These are phyloP conservation scores for Maniola hyperantus DNA, from an alignment of 2,888 invertebrate species.

Conservation along the genomic window DNA sequence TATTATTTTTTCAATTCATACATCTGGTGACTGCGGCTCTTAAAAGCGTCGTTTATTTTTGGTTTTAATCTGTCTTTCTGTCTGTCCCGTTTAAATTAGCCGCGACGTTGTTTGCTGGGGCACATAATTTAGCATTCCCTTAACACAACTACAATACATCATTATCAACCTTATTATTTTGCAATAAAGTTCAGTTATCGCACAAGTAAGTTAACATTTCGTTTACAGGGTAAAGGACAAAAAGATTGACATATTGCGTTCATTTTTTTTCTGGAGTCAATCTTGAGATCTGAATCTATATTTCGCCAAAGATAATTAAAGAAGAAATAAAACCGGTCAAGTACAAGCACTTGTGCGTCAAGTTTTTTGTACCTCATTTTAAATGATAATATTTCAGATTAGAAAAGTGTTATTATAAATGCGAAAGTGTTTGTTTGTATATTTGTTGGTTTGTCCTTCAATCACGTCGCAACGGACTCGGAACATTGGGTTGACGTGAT, in stretches of 20 bases:
- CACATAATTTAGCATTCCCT: conserved; percentile 47
- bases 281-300: conserved; percentile 55
- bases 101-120: conserved; percentile 56
- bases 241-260: conserved; percentile 68
- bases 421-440: not conserved
- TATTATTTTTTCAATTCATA: conserved; percentile 33
- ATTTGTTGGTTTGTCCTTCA: too few relatives aligned
- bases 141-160: conserved; percentile 21
- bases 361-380: not conserved
- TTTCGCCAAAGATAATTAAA: conserved; percentile 58
- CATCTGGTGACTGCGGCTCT: conserved; percentile 15
- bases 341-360: not conserved
- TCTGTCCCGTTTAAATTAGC: conserved; percentile 70
- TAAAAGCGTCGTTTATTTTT: conserved; percentile 54
- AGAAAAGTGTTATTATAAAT: too few relatives aligned
- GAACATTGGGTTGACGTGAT: too few relatives aligned
- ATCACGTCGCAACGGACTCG: too few relatives aligned
- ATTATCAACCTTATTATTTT: conserved; percentile 9
- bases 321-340: conserved; percentile 4
- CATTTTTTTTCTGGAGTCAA: conserved; percentile 53
- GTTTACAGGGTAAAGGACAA: conserved; percentile 45
- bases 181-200: conserved; percentile 13
- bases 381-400: too few relatives aligned
- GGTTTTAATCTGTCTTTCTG: conserved; percentile 55
- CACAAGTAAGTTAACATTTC: conserved; percentile 13